Percentiles rank a stretch among this genome's conserved stretches.
These are phyloP conservation scores for Athetis lepigone DNA, from an alignment of 2,888 invertebrate species.

Conservation along the genomic window DNA sequence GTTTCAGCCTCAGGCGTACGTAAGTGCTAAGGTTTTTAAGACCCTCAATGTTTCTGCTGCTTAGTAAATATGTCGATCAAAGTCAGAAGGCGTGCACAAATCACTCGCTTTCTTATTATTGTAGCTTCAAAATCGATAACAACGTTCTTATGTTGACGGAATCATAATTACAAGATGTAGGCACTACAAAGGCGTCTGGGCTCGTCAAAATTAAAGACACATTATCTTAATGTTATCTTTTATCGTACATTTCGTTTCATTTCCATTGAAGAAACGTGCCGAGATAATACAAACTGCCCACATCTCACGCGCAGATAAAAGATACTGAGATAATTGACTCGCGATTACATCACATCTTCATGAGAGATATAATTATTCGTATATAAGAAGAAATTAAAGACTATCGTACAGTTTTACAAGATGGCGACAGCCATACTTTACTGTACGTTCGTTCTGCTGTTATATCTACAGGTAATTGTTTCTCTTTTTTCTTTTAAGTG, in stretches of 20 bases:
- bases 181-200: slow-evolving; percentile 14
- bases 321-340: slow-evolving; percentile 66
- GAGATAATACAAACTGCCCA: slow-evolving; percentile 54
- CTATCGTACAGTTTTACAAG: slow-evolving; percentile 73
- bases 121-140: slow-evolving; percentile 21
- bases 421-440: slow-evolving; percentile 75
- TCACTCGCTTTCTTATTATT: slow-evolving; percentile 13
- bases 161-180: slow-evolving; percentile 14
- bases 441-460: slow-evolving; percentile 69
- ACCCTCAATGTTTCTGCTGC: slow-evolving; percentile 6
- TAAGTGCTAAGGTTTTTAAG: slow-evolving; percentile 36
- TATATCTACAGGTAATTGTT: slow-evolving; percentile 68
- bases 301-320: slow-evolving; percentile 68
- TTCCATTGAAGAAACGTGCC: slow-evolving; percentile 66
- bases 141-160: slow-evolving; percentile 9
- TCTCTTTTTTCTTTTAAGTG: slow-evolving; percentile 24
- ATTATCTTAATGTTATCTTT: slow-evolving; percentile 62
- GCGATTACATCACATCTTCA: slow-evolving; percentile 68
- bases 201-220: slow-evolving; percentile 34
- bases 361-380: slow-evolving; percentile 75
- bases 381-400: slow-evolving; percentile 71
- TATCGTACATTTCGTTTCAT: slow-evolving; percentile 58
- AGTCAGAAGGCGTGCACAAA: slow-evolving; percentile 21
- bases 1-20: slow-evolving; percentile 44
- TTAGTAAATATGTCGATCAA: slow-evolving; percentile 29